Conservation (phyloP, 2,113 vertebrate species). For the Pluvianellus socialis region DNA sequence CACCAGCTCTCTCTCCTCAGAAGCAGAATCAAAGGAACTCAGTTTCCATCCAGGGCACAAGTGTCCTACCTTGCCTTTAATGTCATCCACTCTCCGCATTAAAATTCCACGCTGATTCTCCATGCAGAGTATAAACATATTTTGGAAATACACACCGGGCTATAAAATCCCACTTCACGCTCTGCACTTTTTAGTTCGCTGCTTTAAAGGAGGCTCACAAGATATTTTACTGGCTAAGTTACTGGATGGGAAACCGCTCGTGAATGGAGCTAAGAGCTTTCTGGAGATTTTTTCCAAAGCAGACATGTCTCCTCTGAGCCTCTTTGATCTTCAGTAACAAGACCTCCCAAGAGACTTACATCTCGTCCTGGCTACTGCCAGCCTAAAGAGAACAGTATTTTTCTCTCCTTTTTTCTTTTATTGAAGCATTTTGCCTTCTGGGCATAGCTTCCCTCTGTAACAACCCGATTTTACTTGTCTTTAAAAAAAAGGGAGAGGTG, state of each 20-base stretch:
- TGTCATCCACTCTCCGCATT: not conserved
- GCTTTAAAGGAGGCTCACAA: conserved; percentile 1
- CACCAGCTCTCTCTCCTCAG: not conserved
- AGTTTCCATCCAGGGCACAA: not conserved
- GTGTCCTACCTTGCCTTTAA: not conserved
- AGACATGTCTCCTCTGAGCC: conserved; percentile 1
- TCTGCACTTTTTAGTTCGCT: not conserved
- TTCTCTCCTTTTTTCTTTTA: not conserved
- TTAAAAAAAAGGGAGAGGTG: not conserved
- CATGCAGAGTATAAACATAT: not conserved
- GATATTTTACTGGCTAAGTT: not conserved
- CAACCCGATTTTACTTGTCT: not conserved
- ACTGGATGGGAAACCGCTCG: not conserved
- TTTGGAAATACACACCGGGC: not conserved
- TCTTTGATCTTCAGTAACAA: conserved; percentile 46
- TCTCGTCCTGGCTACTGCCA: conserved; percentile 5
- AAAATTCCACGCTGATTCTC: not conserved
- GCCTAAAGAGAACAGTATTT: conserved; percentile 3
- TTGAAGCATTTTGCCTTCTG: conserved; percentile 8
- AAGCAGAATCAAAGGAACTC: not conserved
- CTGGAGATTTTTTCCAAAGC: conserved; percentile 29
- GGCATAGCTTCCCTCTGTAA: not conserved
- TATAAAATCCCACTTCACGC: not conserved
- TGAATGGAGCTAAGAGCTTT: conserved; percentile 23
- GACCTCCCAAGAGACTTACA: conserved; percentile 22